Evolutionary conservation across 2,113 vertebrate genomes (phyloP).

Genomic region (Nyctibius bracteatus): DNA sequence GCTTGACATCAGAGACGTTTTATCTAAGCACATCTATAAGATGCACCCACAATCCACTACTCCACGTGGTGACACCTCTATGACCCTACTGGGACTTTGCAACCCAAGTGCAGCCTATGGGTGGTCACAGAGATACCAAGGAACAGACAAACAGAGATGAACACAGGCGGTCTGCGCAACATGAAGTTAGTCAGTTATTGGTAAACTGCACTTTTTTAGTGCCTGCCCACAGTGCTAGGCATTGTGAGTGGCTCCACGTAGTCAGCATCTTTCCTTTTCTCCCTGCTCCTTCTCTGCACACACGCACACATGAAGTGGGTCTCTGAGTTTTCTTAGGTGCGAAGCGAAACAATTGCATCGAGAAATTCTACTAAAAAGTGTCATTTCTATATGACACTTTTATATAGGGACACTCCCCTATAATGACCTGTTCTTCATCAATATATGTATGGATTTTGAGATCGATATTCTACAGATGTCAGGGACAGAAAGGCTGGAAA

Average conservation of each 20-base stretch:
- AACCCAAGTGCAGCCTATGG: accelerated
- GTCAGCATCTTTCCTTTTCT: not conserved
- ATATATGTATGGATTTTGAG: not conserved
- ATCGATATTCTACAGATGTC: not conserved
- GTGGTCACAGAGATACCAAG: not conserved
- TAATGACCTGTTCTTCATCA: accelerated
- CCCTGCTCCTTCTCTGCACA: not conserved
- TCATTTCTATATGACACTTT: not conserved
- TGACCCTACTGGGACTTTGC: not conserved
- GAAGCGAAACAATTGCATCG: not conserved
- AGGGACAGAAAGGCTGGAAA: not conserved
- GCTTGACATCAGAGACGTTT: not conserved
- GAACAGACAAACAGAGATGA: not conserved
- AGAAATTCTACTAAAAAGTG: not conserved
- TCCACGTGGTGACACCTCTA: not conserved
- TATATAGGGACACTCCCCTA: not conserved
- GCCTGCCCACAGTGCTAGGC: not conserved
- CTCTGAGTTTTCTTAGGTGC: not conserved
- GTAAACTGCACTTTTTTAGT: not conserved
- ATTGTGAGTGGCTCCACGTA: not conserved
- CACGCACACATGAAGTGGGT: accelerated
- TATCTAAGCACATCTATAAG: not conserved
- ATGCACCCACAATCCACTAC: accelerated
- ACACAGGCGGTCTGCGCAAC: not conserved
- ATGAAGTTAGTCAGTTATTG: accelerated